Base-by-base conservation (phyloP, 2,888 invertebrate genomes). In the Lathronympha strigana region DNA sequence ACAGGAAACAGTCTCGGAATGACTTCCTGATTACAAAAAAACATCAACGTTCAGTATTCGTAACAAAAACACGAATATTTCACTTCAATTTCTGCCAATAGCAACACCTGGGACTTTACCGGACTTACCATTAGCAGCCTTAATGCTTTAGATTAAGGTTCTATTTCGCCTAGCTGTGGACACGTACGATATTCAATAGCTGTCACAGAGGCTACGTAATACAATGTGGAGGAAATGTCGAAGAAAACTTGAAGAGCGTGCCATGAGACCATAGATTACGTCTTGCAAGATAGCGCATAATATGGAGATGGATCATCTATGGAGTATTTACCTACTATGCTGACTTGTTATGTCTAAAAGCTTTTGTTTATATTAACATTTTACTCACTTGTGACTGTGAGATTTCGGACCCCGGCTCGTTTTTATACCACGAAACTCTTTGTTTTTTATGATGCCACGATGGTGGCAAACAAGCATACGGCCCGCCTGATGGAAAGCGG, bases 31-130 rank as follows among this genome's bases (percentile, higher is more conserved):
- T 38, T 38, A 43, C 38, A 63, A 62, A 33, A 62, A 47, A 38
- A 51, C 51, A 17, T 23, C 50, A 51, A 51, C 68, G 67, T 79
- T 75, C 73, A 73, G 73, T 72, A 77, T 82, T 81, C 73, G 71
- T 58, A 51, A 38, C 17, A 51, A 36, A 54, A 58, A 60, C 51
- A 50, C 55, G 75, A 81, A 80, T 81, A 84, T 83, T 82, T 83
- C 82, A 80, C 75, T 82, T 79, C 82, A 85, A 86, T 84, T 87
- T 80, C 82, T 82, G 75, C 79, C 77, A 72, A 72, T 69, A 70
- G 70, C 71, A 76, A 75, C 88, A 88, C 88, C 88, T 88, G 88
- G 73, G 83, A 75, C 81, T 43, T 11, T 13, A 2, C 6, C 4
- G 15, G 23, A 15, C 15, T 17, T 19, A 2, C 9, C n/a, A 50